phyloP scores from a whole-genome alignment of 2,888 invertebrate genomes.

The Brachypalpus laphriformis region DNA sequence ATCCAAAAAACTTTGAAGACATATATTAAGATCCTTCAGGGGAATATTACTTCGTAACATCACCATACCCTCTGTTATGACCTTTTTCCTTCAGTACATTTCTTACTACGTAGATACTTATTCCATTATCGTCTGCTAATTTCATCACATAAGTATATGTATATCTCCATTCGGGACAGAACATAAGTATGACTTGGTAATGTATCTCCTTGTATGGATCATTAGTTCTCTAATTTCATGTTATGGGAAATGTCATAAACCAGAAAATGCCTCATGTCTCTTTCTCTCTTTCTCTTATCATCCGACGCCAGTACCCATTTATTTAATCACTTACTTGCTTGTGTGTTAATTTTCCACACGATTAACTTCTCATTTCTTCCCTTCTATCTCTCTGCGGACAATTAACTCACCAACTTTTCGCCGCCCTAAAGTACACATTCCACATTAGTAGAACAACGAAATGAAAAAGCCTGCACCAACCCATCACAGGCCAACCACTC shows the following conservation, averaged over 20 bases:
- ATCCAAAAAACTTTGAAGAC: too few species aligned
- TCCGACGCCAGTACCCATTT: constrained; percentile 4
- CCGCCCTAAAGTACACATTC: not conserved
- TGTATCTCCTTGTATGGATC: not conserved
- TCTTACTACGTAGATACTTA: not conserved
- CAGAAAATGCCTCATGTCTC: not conserved
- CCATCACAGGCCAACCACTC: constrained; percentile 18
- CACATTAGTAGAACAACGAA: constrained; percentile 22
- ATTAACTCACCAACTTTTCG: constrained; percentile 45
- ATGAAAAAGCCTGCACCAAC: constrained; percentile 11
- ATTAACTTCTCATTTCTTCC: constrained; percentile 37
- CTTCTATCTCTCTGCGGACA: constrained; percentile 33
- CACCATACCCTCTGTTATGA: not conserved
- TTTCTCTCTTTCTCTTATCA: not conserved
- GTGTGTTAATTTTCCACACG: constrained; percentile 44
- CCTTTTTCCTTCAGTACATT: not conserved
- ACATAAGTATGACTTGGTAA: not conserved
- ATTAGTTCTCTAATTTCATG: not conserved
- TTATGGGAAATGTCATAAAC: not conserved
- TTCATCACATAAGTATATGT: not conserved
- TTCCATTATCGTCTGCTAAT: not conserved
- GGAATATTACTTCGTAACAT: not conserved
- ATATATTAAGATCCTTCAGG: too few species aligned
- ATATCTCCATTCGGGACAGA: not conserved
- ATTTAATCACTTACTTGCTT: constrained; percentile 54